Conservation (phyloP, 1,140 invertebrate species). For the Pissodes strobi region DNA sequence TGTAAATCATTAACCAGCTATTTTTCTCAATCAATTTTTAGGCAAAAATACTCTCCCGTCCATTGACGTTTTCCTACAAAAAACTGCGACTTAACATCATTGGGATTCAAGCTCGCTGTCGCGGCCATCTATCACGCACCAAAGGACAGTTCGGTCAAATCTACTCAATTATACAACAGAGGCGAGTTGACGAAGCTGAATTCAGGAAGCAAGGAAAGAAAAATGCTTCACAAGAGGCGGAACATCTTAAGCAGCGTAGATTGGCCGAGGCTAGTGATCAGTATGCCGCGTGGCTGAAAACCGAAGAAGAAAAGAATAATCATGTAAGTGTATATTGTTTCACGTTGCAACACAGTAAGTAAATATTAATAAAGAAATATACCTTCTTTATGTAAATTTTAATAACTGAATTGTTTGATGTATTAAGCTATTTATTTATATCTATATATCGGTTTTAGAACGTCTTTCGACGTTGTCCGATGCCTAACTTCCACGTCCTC, state of each 20-base stretch:
- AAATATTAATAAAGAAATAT: neutral
- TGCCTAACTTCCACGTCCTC: too few species aligned
- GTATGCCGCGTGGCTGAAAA: slow-evolving; percentile 48
- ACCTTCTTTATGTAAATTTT: neutral
- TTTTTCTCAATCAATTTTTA: too few species aligned
- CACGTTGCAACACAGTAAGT: neutral
- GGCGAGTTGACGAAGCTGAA: slow-evolving; percentile 64
- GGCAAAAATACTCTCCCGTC: slow-evolving; percentile 77
- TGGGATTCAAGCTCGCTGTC: slow-evolving; percentile 71
- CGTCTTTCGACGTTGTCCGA: too few species aligned
- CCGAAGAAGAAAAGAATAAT: slow-evolving; percentile 54
- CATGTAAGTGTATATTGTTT: slow-evolving; percentile 45
- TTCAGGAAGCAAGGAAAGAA: slow-evolving; percentile 67
- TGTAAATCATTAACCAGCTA: too few species aligned
- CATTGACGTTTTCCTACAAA: slow-evolving; percentile 73
- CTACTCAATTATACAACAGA: slow-evolving; percentile 61
- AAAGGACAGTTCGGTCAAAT: slow-evolving; percentile 53
- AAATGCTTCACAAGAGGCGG: slow-evolving; percentile 61
- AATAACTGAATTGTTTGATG: too few species aligned
- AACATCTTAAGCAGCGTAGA: slow-evolving; percentile 70
- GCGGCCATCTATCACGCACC: slow-evolving; percentile 72
- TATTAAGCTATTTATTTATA: too few species aligned
- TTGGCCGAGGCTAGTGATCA: slow-evolving; percentile 67
- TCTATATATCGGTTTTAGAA: too few species aligned
- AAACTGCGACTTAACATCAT: slow-evolving; percentile 72